Evolutionary conservation across 1,140 invertebrate species (phyloP), one percentile per base, ranked within the genome.

Genomic region (Meteorus sp.): DNA sequence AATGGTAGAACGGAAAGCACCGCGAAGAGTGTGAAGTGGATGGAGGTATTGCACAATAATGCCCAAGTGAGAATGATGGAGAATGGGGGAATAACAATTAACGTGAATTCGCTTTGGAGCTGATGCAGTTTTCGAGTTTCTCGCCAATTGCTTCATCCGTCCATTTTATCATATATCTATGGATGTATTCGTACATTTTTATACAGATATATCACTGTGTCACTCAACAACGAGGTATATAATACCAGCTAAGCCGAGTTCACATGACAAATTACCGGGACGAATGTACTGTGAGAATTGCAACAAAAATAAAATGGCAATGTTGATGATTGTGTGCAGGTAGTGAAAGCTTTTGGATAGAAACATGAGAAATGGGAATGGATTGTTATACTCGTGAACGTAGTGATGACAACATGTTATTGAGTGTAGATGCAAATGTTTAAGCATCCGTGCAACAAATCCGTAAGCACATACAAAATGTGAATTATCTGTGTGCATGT

Each of bases 91-190:
- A 70, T n/a, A 67, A 71, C 71, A 75, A 74, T 75, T 74, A 76
- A 52, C 55, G 66, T 25, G 64, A 75, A 74, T 76, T 76, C 60
- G 58, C 50, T 60, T n/a, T 39, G 31, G 13, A 19, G 50, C 66
- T 67, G 69, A 72, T 74, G 66, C 69, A 69, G 70, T 75, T 75
- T 72, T 75, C 72, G 61, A 68, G 67, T 71, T 67, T 33, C 9
- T 59, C 59, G 61, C 61, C 62, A 61, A 67, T 69, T 70, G 66
- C 72, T 72, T 71, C 59, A 62, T 57, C 62, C 55, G 58, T 64
- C 62, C 62, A 63, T 70, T 70, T 68, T 60, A 48, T 44, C 33
- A n/a, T n/a, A n/a, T n/a, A n/a, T n/a, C n/a, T n/a, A n/a, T n/a
- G n/a, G n/a, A n/a, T n/a, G n/a, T n/a, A n/a, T n/a, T n/a, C n/a